Percentiles rank a stretch among this genome's conserved stretches.
These are phyloP conservation scores for Aplodontia rufa DNA, from an alignment of 2,113 vertebrate genomes.

Conservation along the genomic window DNA sequence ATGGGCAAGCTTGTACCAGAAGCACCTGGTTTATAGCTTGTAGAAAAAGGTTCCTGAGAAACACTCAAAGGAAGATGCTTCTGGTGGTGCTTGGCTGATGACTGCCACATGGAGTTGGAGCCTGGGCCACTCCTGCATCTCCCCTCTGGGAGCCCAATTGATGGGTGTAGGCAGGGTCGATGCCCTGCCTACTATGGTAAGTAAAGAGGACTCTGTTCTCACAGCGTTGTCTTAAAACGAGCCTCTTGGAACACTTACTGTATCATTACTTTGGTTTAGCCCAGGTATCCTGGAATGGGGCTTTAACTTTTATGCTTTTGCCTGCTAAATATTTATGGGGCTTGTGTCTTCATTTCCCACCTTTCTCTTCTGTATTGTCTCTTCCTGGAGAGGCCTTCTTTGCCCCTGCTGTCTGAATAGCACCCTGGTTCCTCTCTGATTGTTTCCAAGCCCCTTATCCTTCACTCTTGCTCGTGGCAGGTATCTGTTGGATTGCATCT, in stretches of 20 bases:
- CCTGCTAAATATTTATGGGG: neutral
- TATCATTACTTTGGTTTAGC: neutral
- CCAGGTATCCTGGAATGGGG: neutral
- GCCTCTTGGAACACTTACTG: neutral
- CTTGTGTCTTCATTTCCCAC: neutral
- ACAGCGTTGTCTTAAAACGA: neutral
- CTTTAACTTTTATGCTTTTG: neutral
- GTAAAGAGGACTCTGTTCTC: neutral
- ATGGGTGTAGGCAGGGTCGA: neutral
- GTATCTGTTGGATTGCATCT: neutral
- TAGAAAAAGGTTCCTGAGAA: neutral
- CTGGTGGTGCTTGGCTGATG: too few species aligned
- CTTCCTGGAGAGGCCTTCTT: neutral
- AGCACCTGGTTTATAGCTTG: neutral
- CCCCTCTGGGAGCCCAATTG: neutral
- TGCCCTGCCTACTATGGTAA: neutral
- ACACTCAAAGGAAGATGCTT: neutral
- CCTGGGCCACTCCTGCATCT: rapidly evolving
- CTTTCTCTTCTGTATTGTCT: neutral
- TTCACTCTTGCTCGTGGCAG: neutral
- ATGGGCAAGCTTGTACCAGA: neutral
- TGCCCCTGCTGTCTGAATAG: neutral
- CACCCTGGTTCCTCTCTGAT: rapidly evolving
- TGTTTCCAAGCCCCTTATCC: neutral
- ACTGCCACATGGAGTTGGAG: rapidly evolving